A percentile compares a stretch with the other conserved stretches of the same genome.
These are phyloP conservation scores for Ascaphus truei DNA, from an alignment of 2,113 vertebrate genomes.

Conservation along the genomic window DNA sequence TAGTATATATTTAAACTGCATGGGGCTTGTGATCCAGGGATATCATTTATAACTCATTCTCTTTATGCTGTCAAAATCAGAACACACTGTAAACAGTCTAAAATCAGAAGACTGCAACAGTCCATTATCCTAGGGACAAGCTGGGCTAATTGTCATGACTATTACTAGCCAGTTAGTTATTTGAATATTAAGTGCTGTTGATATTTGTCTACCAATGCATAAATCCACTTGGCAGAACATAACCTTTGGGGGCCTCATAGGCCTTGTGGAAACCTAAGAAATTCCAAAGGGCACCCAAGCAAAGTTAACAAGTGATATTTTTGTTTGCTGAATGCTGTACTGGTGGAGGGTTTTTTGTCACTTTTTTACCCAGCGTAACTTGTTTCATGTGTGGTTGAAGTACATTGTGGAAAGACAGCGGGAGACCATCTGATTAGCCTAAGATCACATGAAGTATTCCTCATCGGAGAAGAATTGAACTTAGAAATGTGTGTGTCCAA, in stretches of 20 bases:
- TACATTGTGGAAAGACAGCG: too few species aligned
- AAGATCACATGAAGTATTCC: too few species aligned
- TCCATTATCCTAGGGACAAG: slow-evolving; percentile 13
- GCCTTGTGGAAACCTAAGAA: slow-evolving; percentile 7
- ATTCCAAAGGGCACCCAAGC: slow-evolving; percentile 2
- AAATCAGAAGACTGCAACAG: too few species aligned
- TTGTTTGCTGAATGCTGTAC: too few species aligned
- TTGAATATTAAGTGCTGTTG: slow-evolving; percentile 10
- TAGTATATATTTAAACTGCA: neutral
- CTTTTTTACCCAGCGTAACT: too few species aligned
- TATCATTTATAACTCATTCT: slow-evolving; percentile 7
- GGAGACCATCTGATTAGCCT: too few species aligned
- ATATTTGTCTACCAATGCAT: slow-evolving; percentile 12
- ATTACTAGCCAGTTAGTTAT: slow-evolving; percentile 4
- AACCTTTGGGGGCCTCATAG: neutral
- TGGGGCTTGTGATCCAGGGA: neutral
- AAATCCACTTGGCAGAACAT: slow-evolving; percentile 15
- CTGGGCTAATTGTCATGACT: slow-evolving; percentile 17
- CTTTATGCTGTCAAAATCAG: slow-evolving; percentile 3
- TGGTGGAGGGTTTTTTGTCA: too few species aligned
- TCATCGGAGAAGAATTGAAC: too few species aligned
- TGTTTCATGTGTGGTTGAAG: too few species aligned
- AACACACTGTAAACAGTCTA: neutral
- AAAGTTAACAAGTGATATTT: neutral
- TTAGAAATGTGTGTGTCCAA: too few species aligned